Evolutionary conservation across 1,140 invertebrate species (phyloP), one percentile per base, ranked within the genome.

Genomic region (Phortica variegata): DNA sequence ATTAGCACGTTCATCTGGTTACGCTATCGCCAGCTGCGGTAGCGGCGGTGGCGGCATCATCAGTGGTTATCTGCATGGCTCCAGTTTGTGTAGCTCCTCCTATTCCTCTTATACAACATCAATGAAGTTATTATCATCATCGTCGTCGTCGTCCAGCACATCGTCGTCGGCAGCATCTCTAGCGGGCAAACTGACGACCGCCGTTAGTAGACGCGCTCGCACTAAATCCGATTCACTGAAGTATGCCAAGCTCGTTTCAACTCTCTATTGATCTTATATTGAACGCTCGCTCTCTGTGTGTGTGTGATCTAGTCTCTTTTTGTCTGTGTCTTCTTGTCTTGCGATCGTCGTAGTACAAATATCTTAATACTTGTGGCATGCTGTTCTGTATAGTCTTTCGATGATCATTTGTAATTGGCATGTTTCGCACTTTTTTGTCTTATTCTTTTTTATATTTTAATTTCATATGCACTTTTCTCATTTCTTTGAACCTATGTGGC

Each of bases 201-300:
- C 56, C 48, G 47, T 68, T 32, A 69, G 61, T 48, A 56, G 52
- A 61, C 72, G 56, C 58, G 52, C 52, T 41, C 69, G 71, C 50
- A 52, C 57, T 55, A 75, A 75, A 60, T 56, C 56, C 44, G 61
- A 66, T 56, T 61, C 72, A 54, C 56, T 74, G 59, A 75, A 75
- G 72, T 75, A 75, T 69, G 72, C 60, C 54, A 33, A 26, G 10
- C 5, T 26, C 23, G 5, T 26, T 10, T 26, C 23, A 26, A 26
- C 5, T 6, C 23, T 26, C 23, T 6, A 26, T 6, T 10, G 5
- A 10, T 26, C 23, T 26, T 26, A 10, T 26, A 5, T 26, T 26
- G 23, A 6, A n/a, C n/a, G n/a, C n/a, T n/a, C n/a, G 23, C 23
- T 10, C 5, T 26, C 23, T 26, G 10, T 26, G 23, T 26, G 23